Conservation (phyloP, 2,113 vertebrate species). For the Erinaceus europaeus region DNA sequence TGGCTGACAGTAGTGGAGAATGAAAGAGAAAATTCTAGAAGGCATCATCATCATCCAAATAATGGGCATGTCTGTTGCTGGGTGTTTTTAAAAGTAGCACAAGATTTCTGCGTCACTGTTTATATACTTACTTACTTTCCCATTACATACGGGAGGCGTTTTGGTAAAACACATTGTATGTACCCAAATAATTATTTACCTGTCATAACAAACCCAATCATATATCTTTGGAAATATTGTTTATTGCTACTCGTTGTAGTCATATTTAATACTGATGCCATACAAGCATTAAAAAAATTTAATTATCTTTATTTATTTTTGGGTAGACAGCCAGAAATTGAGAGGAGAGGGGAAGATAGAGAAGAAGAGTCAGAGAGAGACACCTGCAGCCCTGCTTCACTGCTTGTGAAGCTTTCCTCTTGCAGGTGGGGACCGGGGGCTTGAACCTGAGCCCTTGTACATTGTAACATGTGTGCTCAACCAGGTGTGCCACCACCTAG, state of each 20-base stretch:
- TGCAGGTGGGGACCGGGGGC: too few species aligned
- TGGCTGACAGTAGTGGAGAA: constrained; percentile 69
- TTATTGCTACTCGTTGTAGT: not conserved
- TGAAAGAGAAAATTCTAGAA: constrained; percentile 60
- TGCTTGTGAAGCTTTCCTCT: too few species aligned
- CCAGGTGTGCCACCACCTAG: too few species aligned
- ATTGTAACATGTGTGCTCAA: too few species aligned
- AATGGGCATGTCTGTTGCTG: constrained; percentile 42
- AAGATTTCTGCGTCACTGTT: constrained; percentile 68
- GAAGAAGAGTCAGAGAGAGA: too few species aligned
- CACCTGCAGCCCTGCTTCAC: too few species aligned
- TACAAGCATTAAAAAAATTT: too few species aligned
- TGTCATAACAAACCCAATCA: constrained; percentile 2
- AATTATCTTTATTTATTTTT: too few species aligned
- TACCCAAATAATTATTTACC: constrained; percentile 43
- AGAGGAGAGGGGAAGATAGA: too few species aligned
- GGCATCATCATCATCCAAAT: constrained; percentile 65
- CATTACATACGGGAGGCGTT: constrained; percentile 59
- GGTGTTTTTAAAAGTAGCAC: constrained; percentile 47
- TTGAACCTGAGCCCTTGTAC: too few species aligned
- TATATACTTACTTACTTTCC: constrained; percentile 62
- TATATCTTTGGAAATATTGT: not conserved
- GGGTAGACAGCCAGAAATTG: too few species aligned
- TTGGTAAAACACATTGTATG: constrained; percentile 49
- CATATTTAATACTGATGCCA: constrained; percentile 22